These are phyloP conservation scores for Eilema griseolum DNA, from an alignment of 2,888 invertebrate genomes.

Conservation along the genomic window DNA sequence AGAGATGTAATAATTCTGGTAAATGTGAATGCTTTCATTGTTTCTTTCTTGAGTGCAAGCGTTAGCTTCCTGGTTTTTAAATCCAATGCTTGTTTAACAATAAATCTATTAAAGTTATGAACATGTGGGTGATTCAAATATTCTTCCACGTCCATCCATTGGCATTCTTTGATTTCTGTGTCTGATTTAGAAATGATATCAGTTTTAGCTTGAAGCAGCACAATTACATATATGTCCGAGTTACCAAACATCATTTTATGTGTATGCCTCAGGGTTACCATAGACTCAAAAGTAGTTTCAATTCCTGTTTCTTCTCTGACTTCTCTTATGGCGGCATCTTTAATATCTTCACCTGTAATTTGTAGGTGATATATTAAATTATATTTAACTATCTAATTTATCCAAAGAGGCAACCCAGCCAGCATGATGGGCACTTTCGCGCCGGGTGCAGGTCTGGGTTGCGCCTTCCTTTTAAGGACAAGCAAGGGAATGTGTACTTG, in stretches of 20 bases:
- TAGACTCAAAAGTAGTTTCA: slow-evolving; percentile 90
- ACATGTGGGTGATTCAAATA: slow-evolving; percentile 91
- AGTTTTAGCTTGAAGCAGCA: slow-evolving; percentile 89
- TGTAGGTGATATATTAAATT: not conserved
- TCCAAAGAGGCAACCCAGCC: too few species aligned
- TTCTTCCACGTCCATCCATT: slow-evolving; percentile 94
- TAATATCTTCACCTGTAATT: slow-evolving; percentile 92
- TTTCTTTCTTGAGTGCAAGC: slow-evolving; percentile 85
- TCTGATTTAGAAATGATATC: slow-evolving; percentile 89
- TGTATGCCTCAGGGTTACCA: slow-evolving; percentile 92
- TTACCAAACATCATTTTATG: slow-evolving; percentile 92
- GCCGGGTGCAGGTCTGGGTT: too few species aligned
- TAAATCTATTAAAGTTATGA: slow-evolving; percentile 90
- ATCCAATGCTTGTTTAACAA: slow-evolving; percentile 89
- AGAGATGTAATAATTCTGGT: slow-evolving; percentile 73
- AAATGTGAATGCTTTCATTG: slow-evolving; percentile 63
- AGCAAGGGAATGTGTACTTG: too few species aligned
- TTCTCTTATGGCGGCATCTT: slow-evolving; percentile 94
- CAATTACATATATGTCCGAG: slow-evolving; percentile 95
- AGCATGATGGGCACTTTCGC: too few species aligned
- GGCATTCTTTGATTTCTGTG: slow-evolving; percentile 91
- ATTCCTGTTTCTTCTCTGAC: slow-evolving; percentile 97
- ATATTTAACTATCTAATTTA: not conserved
- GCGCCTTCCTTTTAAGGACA: too few species aligned
- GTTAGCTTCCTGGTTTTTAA: slow-evolving; percentile 88